Evolutionary conservation across 2,888 invertebrate species (phyloP), one percentile per base, ranked within the genome.

Genomic region (Melinopterus prodromus): DNA sequence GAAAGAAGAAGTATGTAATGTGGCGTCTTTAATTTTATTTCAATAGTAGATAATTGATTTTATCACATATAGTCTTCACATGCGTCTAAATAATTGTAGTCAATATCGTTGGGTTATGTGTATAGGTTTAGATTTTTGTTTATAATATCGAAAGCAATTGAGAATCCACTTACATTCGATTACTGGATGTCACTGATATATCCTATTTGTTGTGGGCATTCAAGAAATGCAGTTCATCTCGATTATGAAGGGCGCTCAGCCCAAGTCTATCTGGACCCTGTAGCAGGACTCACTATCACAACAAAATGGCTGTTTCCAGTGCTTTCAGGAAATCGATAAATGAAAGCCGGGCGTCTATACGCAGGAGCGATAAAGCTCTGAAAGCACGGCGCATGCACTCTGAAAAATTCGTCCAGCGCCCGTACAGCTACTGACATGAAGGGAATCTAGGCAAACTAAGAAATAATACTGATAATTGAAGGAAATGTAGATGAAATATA

Each of bases 241-340:
- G 53, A 9, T 53, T 9, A 9, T 53, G 53, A 53, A 12, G 53
- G 53, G 53, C 53, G 53, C 53, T 53, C 53, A 53, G 53, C 53
- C 53, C 53, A 53, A 12, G 53, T 9, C 9, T 53, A 53, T 53
- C 53, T 53, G 53, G 53, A 53, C 9, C 12, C 53, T 53, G 53
- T 53, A 12, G 53, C 53, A 53, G 53, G 0, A 12, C 53, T 53
- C 53, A 53, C 53, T 7, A 53, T 53, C 53, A 53, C 53, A 53
- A 53, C 53, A 53, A 53, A 53, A 53, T 53, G 86, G 76, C 80
- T 86, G 87, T 87, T 87, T 86, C 88, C 88, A 85, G 84, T 84
- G 84, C 85, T 85, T 53, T 53, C 53, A 53, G 53, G 53, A 53
- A 88, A 88, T 88, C 88, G 88, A 88, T 88, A 88, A 81, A 80